Base-by-base conservation (phyloP, 1,140 invertebrate genomes). In the Ptiloglossa arizonensis region DNA sequence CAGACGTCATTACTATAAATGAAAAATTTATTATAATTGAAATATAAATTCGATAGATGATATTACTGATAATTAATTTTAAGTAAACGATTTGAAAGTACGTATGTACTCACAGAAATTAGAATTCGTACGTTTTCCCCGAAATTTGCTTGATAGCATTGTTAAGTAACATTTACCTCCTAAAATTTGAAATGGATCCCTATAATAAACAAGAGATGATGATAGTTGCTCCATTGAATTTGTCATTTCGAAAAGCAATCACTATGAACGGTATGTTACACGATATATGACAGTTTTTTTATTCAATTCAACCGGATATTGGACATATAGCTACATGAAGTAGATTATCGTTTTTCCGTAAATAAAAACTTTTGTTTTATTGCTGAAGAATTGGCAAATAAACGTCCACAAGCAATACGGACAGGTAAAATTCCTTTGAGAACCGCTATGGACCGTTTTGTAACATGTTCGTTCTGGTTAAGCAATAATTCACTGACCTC, bases 381-480 rank as follows among this genome's bases (percentile, higher is more conserved):
- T 60, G 73, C 81, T 82, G 83, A 79, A 91, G 90, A 90, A 72
- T 81, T 90, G 71, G 71, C 81, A 83, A 78, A 79, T 11, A 86
- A 86, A 64, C 77, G 70, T 3, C 81, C 86, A 5, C 87, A 89
- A 46, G 59, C 87, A 22, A 71, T 82, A 22, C 87, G 93, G 27
- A 87, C 90, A 0, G 88, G 92, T 19, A 89, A 89, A 77, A 64
- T 91, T 5, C 93, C 93, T 1, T 79, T 87, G 2, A 77, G 87
- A 57, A 90, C 91, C 1, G 29, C 86, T 0, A 88, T 87, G 27
- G 87, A 90, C 38, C 89, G 90, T 57, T 93, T 92, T 67, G 63
- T 94, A n/a, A 93, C 93, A 2, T 89, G 88, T 78, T 89, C 93
- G 0, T 72, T 94, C 6, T 94, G 94, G 94, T 79, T 94, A 32